phyloP scores from a whole-genome alignment of 2,113 vertebrate species.

The Nesoenas mayeri region DNA sequence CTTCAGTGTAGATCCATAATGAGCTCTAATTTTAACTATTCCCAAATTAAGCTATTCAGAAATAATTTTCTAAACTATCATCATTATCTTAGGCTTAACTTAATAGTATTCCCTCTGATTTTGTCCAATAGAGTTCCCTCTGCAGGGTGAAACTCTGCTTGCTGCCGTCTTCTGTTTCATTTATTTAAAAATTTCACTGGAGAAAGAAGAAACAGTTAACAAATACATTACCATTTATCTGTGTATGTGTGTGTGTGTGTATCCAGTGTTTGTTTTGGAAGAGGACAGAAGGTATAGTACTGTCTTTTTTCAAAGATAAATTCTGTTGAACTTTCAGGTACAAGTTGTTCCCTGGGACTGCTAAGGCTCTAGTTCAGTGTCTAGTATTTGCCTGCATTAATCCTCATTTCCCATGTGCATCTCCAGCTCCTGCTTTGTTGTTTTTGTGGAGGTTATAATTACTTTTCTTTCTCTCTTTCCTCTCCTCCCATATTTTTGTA shows the following conservation, averaged over 20 bases:
- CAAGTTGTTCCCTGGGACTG: neutral
- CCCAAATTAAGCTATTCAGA: neutral
- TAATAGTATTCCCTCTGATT: neutral
- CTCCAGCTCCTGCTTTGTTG: neutral
- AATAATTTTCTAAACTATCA: neutral
- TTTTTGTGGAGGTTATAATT: neutral
- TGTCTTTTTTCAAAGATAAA: neutral
- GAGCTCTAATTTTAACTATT: neutral
- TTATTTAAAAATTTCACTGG: neutral
- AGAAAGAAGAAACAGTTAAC: neutral
- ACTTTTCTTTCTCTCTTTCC: neutral
- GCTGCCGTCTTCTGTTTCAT: neutral
- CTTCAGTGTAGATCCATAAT: neutral
- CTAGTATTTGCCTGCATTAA: neutral
- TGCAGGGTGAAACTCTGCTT: neutral
- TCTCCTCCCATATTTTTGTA: neutral
- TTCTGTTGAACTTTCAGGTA: neutral
- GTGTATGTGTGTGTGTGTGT: neutral
- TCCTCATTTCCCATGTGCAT: neutral
- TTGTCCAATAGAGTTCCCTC: neutral
- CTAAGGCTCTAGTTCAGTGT: neutral
- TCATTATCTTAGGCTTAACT: neutral
- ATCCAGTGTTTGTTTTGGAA: neutral
- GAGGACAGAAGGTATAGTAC: neutral
- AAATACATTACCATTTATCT: neutral